Base-by-base conservation (phyloP, 2,113 vertebrate genomes). In the Tragelaphus scriptus region DNA sequence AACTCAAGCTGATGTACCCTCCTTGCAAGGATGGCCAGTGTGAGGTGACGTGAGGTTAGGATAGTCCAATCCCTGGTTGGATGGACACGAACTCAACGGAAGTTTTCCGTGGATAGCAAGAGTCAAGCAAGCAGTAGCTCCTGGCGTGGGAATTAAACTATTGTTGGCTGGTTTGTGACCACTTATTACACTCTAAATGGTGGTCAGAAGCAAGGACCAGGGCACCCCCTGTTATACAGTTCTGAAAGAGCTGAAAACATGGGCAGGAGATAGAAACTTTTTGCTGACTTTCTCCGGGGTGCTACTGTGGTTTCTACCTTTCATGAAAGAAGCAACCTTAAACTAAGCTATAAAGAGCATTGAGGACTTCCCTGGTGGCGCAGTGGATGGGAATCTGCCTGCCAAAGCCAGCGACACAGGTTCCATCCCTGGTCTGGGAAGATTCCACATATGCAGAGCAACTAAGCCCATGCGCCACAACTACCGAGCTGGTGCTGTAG, bases 371-470 rank as follows among this genome's bases (percentile, higher is more conserved):
- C 68, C 68, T 75, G n/a, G 19, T 75, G n/a, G 68, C 0, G 2
- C 68, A 75, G 19, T 75, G 10, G 68, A 23, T 75, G n/a, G n/a
- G 19, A 40, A 40, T 23, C 68, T 40, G 10, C n/a, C n/a, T 75
- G n/a, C n/a, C 68, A 75, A 40, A 75, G 68, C 5, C 2, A 0
- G 68, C 9, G 0, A 75, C 68, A 40, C 0, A 5, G n/a, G n/a
- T 4, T 71, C n/a, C 68, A 71, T 71, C n/a, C 68, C 68, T 40
- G 36, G 5, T 40, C 68, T 0, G 1, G 68, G 68, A 40, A 12
- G 68, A 75, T 40, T 75, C 36, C 68, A 71, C n/a, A 40, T 40
- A 12, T 5, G n/a, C 19, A 75, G 68, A 75, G n/a, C 68, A 36
- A 23, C 10, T 75, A 40, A 75, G 68, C 68, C 68, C 10, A 3